Evolutionary conservation across 2,888 invertebrate species (phyloP).

Genomic region (Mylabris sibirica): DNA sequence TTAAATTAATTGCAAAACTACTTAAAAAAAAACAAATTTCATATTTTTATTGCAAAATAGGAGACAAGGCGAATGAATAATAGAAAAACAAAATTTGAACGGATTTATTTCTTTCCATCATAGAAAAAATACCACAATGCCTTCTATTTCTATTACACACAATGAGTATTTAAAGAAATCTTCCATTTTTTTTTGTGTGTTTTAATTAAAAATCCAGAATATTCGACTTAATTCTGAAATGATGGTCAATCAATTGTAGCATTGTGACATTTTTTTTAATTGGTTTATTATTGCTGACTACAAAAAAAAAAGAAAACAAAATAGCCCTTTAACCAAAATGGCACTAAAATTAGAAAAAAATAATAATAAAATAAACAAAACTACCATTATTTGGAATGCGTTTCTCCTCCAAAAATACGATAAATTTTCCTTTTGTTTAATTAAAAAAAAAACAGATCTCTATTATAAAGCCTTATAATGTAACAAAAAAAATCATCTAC

Average conservation of each 20-base stretch:
- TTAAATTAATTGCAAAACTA: slow-evolving; percentile 16
- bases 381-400: slow-evolving; percentile 51
- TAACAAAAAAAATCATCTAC: slow-evolving; percentile 21
- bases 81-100: not conserved
- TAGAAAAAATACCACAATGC: slow-evolving; percentile 8
- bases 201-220: not conserved
- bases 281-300: not conserved
- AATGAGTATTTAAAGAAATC: not conserved
- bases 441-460: slow-evolving; percentile 37
- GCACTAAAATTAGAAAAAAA: slow-evolving; percentile 48
- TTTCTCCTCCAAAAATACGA: slow-evolving; percentile 31
- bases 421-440: slow-evolving; percentile 24
- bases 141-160: not conserved
- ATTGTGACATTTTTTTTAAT: not conserved
- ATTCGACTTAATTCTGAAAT: slow-evolving; percentile 4
- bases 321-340: slow-evolving; percentile 51
- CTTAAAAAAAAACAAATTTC: not conserved
- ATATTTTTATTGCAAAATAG: no score
- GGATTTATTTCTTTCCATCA: not conserved
- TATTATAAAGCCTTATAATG: slow-evolving; percentile 29
- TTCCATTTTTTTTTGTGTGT: not conserved
- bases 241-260: not conserved
- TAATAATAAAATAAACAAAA: slow-evolving; percentile 21
- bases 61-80: no score
- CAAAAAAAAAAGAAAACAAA: slow-evolving; percentile 12